Evolutionary conservation across 2,888 invertebrate genomes (phyloP).

Genomic region (Vesta saturnalis): DNA sequence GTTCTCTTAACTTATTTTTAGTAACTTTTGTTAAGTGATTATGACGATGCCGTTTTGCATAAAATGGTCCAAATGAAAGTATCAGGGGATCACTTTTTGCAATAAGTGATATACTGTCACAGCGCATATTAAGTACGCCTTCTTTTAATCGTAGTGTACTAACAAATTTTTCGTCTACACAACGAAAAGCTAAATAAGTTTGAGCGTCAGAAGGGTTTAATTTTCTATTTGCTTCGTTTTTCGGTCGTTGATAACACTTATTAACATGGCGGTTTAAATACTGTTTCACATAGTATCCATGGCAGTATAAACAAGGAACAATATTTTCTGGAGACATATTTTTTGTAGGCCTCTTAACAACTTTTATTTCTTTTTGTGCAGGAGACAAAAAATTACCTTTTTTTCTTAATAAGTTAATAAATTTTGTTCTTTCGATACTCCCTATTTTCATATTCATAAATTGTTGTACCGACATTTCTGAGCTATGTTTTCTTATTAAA

Average conservation of each 20-base stretch:
- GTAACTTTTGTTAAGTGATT: slow-evolving; percentile 3
- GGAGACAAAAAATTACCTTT: slow-evolving; percentile 15
- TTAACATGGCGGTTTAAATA: no score
- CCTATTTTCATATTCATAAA: slow-evolving; percentile 12
- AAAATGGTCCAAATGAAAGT: slow-evolving; percentile 9
- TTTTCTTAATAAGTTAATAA: slow-evolving; percentile 12
- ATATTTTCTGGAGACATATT: slow-evolving; percentile 10
- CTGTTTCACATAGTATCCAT: no score
- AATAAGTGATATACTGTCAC: no score
- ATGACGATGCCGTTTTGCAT: background rate
- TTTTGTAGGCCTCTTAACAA: slow-evolving; percentile 11
- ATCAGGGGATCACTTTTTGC: background rate
- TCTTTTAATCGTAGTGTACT: no score
- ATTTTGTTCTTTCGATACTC: slow-evolving; percentile 9
- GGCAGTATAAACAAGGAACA: slow-evolving; percentile 2
- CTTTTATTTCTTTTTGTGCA: slow-evolving; percentile 8
- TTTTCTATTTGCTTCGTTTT: no score
- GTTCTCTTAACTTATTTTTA: slow-evolving; percentile 16
- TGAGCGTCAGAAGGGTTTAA: no score
- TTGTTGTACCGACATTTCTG: background rate
- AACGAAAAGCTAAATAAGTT: no score
- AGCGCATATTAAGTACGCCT: no score
- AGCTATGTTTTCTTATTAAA: slow-evolving; percentile 13
- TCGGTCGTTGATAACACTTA: no score
- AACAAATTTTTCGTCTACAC: no score